Evolutionary conservation across 2,888 invertebrate genomes (phyloP).

Genomic region (Archips crataeganus): DNA sequence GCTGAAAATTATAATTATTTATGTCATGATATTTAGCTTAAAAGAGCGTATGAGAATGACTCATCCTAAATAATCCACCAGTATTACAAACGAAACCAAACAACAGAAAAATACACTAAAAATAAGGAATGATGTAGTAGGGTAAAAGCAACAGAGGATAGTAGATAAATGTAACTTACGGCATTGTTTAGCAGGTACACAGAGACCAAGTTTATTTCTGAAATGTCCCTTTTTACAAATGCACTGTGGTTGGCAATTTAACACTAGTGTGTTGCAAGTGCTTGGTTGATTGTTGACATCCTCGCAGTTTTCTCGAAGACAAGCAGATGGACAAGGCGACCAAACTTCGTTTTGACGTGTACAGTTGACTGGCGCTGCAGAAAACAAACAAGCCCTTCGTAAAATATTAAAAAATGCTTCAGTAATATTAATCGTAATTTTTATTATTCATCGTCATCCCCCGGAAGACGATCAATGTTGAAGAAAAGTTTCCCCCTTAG

Average conservation of each 20-base stretch:
- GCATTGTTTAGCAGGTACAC: constrained; percentile 53
- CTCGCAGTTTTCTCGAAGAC: constrained; percentile 55
- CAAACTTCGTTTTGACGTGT: constrained; percentile 58
- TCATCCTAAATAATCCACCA: too few relatives aligned
- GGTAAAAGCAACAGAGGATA: too few relatives aligned
- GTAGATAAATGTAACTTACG: constrained; percentile 29
- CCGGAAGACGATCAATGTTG: too few relatives aligned
- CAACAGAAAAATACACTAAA: too few relatives aligned
- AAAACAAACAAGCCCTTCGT: constrained; percentile 6
- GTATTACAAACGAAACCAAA: too few relatives aligned
- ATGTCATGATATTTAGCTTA: too few relatives aligned
- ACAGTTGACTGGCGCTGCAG: constrained; percentile 55
- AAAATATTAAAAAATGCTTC: background rate
- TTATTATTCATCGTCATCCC: too few relatives aligned
- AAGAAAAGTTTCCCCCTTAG: too few relatives aligned
- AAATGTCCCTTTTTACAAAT: constrained; percentile 53
- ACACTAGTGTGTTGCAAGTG: constrained; percentile 54
- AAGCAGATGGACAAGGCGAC: constrained; percentile 55
- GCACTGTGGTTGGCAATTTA: constrained; percentile 60
- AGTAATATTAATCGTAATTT: too few relatives aligned
- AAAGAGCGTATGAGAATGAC: too few relatives aligned
- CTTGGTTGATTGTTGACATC: constrained; percentile 48
- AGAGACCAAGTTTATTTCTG: constrained; percentile 52
- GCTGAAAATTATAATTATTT: constrained; percentile 3
- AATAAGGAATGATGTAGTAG: too few relatives aligned